Evolutionary conservation across 2,888 invertebrate genomes (phyloP).

Genomic region (Heliconius hortense): DNA sequence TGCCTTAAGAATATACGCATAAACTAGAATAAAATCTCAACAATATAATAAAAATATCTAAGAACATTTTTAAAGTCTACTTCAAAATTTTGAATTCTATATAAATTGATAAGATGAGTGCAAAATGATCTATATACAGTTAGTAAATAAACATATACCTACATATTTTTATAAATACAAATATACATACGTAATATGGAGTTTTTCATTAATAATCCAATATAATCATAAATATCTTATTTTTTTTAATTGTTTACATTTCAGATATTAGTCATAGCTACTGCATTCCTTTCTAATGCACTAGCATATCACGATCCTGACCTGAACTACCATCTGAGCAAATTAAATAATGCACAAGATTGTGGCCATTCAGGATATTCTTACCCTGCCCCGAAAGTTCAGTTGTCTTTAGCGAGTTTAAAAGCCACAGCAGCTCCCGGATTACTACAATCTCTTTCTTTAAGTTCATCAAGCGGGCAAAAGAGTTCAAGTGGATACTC

Average conservation of each 20-base stretch:
- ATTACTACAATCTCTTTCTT: conserved; percentile 45
- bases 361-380: conserved; percentile 76
- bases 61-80: not conserved
- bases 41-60: not conserved
- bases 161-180: not conserved
- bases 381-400: conserved; percentile 79
- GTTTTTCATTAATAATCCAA: not conserved
- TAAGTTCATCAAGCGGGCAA: conserved; percentile 45
- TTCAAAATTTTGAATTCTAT: not conserved
- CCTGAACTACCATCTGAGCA: conserved; percentile 72
- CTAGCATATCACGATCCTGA: conserved; percentile 75
- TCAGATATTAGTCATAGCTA: conserved; percentile 59
- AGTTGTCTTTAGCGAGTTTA: conserved; percentile 69
- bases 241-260: conserved; percentile 15
- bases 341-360: conserved; percentile 64
- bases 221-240: not conserved
- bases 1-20: not conserved
- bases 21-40: not conserved
- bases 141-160: not conserved
- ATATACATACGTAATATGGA: not conserved
- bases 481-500: conserved; percentile 48
- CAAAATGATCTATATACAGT: not conserved
- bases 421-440: conserved; percentile 51
- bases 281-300: conserved; percentile 56
- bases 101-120: not conserved